These are phyloP conservation scores for Plecturocebus donacophilus DNA, from an alignment of 2,113 vertebrate species.

Conservation along the genomic window DNA sequence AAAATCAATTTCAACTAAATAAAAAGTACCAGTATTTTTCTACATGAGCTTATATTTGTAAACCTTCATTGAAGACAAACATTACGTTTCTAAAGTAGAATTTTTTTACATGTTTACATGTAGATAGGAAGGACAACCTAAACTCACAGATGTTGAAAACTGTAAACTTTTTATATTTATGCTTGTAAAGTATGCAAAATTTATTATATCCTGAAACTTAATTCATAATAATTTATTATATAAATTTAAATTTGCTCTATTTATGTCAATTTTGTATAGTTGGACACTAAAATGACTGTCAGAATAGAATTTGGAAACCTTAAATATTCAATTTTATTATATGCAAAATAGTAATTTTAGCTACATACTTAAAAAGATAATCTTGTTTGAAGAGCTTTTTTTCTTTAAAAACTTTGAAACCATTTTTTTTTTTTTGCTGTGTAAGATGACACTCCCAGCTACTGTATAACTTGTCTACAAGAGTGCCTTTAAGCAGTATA, in stretches of 20 bases:
- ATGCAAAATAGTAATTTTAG: background rate
- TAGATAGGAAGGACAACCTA: background rate
- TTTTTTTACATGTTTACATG: background rate
- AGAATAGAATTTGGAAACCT: background rate
- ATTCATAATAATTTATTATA: background rate
- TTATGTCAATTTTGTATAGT: background rate
- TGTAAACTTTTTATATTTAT: background rate
- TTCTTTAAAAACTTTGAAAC: background rate
- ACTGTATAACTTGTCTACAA: background rate
- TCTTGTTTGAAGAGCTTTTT: slow-evolving; percentile 4
- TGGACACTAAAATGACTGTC: background rate
- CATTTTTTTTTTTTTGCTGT: background rate
- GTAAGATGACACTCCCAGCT: background rate
- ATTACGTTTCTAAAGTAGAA: background rate
- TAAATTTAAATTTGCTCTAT: background rate
- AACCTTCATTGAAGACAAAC: background rate
- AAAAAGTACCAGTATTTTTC: background rate
- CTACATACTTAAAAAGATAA: background rate
- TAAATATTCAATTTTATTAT: background rate
- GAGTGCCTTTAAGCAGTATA: background rate
- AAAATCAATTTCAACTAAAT: slow-evolving; percentile 26
- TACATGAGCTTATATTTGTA: background rate
- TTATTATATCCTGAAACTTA: background rate
- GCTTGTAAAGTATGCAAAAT: background rate
- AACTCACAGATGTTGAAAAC: background rate